Conservation (phyloP, 2,113 vertebrate species). For the Sinocyclocheilus anophthalmus region DNA sequence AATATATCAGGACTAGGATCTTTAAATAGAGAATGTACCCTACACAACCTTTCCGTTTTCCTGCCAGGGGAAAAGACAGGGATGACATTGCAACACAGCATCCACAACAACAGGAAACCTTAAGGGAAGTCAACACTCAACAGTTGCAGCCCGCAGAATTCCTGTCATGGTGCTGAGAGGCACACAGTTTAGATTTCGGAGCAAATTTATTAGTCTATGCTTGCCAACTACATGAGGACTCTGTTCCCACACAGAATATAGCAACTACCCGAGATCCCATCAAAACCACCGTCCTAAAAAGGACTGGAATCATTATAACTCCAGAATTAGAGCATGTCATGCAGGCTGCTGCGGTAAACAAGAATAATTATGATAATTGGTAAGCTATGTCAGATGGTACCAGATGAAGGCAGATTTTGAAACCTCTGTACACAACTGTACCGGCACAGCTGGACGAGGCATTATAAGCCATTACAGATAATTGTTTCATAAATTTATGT, state of each 20-base stretch:
- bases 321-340: constrained; percentile 56
- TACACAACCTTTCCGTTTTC: constrained; percentile 72
- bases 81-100: constrained; percentile 44
- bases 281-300: constrained; percentile 37
- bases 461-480: constrained; percentile 66
- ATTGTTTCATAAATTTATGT: constrained; percentile 39
- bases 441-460: constrained; percentile 65
- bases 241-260: constrained; percentile 30
- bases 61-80: constrained; percentile 59
- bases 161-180: constrained; percentile 46
- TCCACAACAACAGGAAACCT: constrained; percentile 76
- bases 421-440: constrained; percentile 74
- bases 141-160: constrained; percentile 57
- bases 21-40: constrained; percentile 40
- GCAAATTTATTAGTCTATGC: constrained; percentile 67
- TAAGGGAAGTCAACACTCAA: constrained; percentile 68
- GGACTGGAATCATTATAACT: constrained; percentile 28
- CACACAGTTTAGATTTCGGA: constrained; percentile 11
- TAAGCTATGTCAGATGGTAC: constrained; percentile 68
- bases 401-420: constrained; percentile 60
- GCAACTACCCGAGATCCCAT: constrained; percentile 32
- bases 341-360: constrained; percentile 58
- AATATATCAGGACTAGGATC: not conserved
- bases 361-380: constrained; percentile 74
- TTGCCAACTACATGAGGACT: constrained; percentile 27